Evolutionary conservation across 2,888 invertebrate species (phyloP), one percentile per base, ranked within the genome.

Genomic region (Cosmia pyralina): DNA sequence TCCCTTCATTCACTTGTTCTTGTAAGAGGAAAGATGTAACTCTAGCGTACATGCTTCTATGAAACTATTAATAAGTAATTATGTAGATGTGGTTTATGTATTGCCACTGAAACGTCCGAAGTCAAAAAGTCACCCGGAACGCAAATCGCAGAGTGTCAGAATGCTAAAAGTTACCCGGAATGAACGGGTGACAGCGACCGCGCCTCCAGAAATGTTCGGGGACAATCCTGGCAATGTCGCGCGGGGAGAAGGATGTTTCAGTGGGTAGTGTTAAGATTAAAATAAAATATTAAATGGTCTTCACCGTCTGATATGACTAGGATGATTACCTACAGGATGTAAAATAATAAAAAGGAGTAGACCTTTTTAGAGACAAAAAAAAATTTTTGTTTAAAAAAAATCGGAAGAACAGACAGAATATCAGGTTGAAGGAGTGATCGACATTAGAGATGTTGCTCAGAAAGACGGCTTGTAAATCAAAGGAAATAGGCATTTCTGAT

Each of bases 1-100:
- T 82, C 38, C 79, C 78, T 58, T 28, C 44, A 19, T n/a, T 65
- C 68, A 69, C 4, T 66, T 66, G 1, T 38, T 4, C 13, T 34
- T 10, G 60, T 17, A 72, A 22, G 52, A 82, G 79, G 78, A 79
- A 79, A 64, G 19, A 48, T 62, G n/a, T 8, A 10, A 34, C 38
- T 19, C 6, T 75, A 44, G 41, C 19, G 11, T 22, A 13, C 8
- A 44, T 34, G 3, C 15, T 75, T 65, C 69, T 57, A 19, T n/a
- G 60, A 55, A 66, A 52, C 48, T 75, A 48, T 50, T 57, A 53
- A 63, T 46, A 72, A 50, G n/a, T 64, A 64, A 15, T 28, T 28
- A 28, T 28, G 28, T 28, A 28, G 15, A 58, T 10, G 34, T 28
- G 7, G 34, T 55, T 10, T 22, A 50, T 52, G 22, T 48, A 53